Evolutionary conservation across 2,888 invertebrate genomes (phyloP), one percentile per base, ranked within the genome.

Genomic region (Pheosia gnoma): DNA sequence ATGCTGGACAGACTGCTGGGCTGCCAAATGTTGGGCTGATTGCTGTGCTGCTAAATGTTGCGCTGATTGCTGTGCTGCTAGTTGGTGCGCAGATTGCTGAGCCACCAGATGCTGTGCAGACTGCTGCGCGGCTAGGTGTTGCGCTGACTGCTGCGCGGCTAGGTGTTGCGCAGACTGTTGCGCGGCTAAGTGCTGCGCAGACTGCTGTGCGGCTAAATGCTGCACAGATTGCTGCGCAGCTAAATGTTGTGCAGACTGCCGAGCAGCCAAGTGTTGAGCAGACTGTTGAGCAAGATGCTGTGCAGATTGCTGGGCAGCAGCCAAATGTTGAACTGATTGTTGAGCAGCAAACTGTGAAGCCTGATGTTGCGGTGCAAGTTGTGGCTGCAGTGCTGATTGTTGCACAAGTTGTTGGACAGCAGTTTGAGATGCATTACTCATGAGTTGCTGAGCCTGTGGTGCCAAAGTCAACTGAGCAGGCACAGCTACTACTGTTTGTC

Each of bases 401-500:
- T 89, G 93, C 25, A 92, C 93, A 37, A 93, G 72, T 68, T 93
- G 93, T 70, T 93, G 93, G 3, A 93, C 92, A 66, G 93, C 84
- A 62, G 85, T 86, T 71, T 91, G 92, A 41, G 90, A 82, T 39
- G 85, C 89, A 83, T 82, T 91, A 57, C 86, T 85, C 82, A 93
- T 91, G 5, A 93, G 78, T 65, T 93, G 93, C 61, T 90, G 92
- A 11, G 89, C 78, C 13, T 87, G 86, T 53, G 88, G 92, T 54
- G 86, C 90, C 61, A 93, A 74, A 10, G 93, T 92, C 38, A 93
- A 75, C 74, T 93, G 93, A 43, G 93, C 93, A 58, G 93, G 93
- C 11, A 93, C 91, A 45, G 93, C 93, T 39, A 93, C 93, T 58
- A 93, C 92, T 59, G 93, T 92, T 72, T 92, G 93, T 11, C 93